phyloP scores from a whole-genome alignment of 2,113 vertebrate genomes.

The Eurystomus gularis region DNA sequence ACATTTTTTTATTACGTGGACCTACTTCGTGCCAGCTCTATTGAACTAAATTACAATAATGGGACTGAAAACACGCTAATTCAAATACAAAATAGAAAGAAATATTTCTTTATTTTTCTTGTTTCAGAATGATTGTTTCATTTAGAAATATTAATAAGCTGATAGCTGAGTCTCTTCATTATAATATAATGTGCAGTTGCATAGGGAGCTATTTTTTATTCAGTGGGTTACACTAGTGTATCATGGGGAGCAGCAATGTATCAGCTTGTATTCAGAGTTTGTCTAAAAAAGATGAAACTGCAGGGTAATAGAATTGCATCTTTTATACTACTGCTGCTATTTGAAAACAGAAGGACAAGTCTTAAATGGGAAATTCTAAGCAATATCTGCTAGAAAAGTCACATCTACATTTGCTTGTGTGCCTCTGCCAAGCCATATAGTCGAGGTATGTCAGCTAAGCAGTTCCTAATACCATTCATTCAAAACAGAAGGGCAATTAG shows the following conservation, averaged over 20 bases:
- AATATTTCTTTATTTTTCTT: conserved; percentile 8
- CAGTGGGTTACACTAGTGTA: not conserved
- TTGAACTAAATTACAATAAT: conserved; percentile 36
- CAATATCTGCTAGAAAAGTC: not conserved
- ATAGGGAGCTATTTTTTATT: conserved; percentile 33
- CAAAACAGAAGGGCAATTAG: not conserved
- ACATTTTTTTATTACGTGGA: not conserved
- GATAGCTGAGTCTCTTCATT: conserved; percentile 53
- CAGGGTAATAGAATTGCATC: conserved; percentile 3
- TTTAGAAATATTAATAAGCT: conserved; percentile 59
- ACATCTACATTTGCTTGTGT: not conserved
- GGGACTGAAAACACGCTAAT: not conserved
- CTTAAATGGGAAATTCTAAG: conserved; percentile 6
- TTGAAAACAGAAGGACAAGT: conserved; percentile 1
- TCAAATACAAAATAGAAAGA: conserved; percentile 5
- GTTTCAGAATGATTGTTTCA: conserved; percentile 26
- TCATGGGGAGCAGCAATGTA: not conserved
- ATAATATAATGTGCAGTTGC: conserved; percentile 35
- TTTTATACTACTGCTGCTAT: conserved; percentile 14
- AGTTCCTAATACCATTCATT: not conserved
- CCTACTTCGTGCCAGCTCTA: not conserved
- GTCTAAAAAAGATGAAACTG: not conserved
- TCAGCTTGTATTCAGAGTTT: conserved; percentile 29
- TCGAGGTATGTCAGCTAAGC: not conserved
- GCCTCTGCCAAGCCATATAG: not conserved